Conservation (phyloP, 2,888 invertebrate species). For the Lasioglossum pauxillum region DNA sequence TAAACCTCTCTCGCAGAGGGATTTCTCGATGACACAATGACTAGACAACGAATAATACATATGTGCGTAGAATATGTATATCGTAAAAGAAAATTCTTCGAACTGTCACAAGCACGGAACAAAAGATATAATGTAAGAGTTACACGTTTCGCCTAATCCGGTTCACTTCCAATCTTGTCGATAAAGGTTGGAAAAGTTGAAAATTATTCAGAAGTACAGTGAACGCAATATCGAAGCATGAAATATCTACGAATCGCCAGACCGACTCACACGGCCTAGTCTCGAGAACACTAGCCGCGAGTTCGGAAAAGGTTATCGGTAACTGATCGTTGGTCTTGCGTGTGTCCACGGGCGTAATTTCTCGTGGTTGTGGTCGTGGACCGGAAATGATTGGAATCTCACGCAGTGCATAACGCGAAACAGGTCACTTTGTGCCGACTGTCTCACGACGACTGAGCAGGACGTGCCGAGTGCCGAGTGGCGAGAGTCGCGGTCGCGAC, state of each 20-base stretch:
- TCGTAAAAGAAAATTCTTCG: background rate
- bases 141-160: background rate
- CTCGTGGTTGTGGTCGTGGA: slow-evolving; percentile 20
- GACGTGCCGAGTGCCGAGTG: background rate
- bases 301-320: slow-evolving; percentile 34
- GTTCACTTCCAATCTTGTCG: background rate
- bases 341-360: slow-evolving; percentile 17
- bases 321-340: slow-evolving; percentile 33
- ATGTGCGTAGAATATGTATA: background rate
- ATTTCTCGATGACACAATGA: too few relatives aligned
- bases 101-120: background rate
- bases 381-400: slow-evolving; percentile 45
- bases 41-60: background rate
- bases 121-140: background rate
- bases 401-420: slow-evolving; percentile 14
- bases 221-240: slow-evolving; percentile 12
- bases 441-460: slow-evolving; percentile 77
- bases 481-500: background rate
- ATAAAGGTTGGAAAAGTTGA: background rate
- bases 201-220: slow-evolving; percentile 1
- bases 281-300: slow-evolving; percentile 20
- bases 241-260: slow-evolving; percentile 44
- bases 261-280: slow-evolving; percentile 37
- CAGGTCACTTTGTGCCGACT: slow-evolving; percentile 65
- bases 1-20: background rate